Evolutionary conservation across 1,140 invertebrate species (phyloP), one percentile per base, ranked within the genome.

Genomic region (Bilobella aurantiaca): DNA sequence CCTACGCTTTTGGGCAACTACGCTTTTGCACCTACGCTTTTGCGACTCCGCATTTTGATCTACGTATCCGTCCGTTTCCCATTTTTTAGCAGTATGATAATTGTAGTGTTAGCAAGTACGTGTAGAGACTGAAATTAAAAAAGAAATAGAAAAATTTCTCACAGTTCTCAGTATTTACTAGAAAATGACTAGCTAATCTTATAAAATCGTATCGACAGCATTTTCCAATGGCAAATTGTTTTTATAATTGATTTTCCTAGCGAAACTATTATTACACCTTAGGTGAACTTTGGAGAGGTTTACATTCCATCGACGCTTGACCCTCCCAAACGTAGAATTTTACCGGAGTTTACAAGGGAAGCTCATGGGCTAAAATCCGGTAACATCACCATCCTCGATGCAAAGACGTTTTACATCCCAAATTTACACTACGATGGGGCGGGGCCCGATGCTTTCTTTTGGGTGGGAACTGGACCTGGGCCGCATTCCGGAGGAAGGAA

Each of bases 371-470:
- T 96, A 0, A 82, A 90, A 16, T 95, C 91, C 3, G 91, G 90
- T 67, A 92, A 93, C 78, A 88, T 96, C 53, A 90, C 87, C 69
- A 89, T 96, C 18, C 76, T 95, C 47, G 91, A 95, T 77, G 89
- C 90, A 14, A 91, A 90, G 77, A 94, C 91, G 0, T 87, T 96
- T 75, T 92, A 91, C 75, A 94, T 95, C 69, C 91, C 91, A 2
- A 91, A 94, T 78, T 79, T 96, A 53, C 89, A 93, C 75, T 96
- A 94, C 74, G 90, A 95, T 73, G 92, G 92, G 5, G 87, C 85
- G 14, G 90, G 88, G 0, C 88, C 90, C 1, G 91, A 93, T 75
- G 90, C 91, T 3, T 94, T 91, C 76, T 96, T 96, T 76, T 93
- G 89, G 89, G 91, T 93, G 3, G 92, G 92, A 3, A 91, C 86